These are phyloP conservation scores for Mixornis gularis DNA, from an alignment of 2,113 vertebrate species.

Conservation along the genomic window DNA sequence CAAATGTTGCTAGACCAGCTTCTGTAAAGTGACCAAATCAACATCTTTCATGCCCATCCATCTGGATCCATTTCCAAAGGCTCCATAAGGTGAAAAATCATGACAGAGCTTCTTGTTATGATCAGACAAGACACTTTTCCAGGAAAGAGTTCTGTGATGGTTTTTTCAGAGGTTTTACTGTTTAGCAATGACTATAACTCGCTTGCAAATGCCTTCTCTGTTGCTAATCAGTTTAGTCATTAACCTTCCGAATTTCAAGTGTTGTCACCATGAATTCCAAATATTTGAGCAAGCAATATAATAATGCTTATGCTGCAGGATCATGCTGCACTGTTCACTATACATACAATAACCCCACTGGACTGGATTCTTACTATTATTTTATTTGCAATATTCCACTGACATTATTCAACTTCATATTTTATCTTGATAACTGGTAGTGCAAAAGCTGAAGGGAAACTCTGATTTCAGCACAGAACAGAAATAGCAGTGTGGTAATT, in stretches of 20 bases:
- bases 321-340: neutral
- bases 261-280: conserved; percentile 48
- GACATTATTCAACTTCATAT: neutral
- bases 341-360: neutral
- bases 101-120: neutral
- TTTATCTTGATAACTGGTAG: neutral
- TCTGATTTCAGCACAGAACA: neutral
- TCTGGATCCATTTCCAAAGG: neutral
- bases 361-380: neutral
- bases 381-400: neutral
- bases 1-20: neutral
- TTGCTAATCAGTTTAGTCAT: conserved; percentile 64
- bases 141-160: neutral
- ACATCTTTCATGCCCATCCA: neutral
- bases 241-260: conserved; percentile 46
- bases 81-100: neutral
- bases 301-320: neutral
- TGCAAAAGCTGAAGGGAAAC: neutral
- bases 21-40: neutral
- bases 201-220: conserved; percentile 48
- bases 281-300: conserved; percentile 21
- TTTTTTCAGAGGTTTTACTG: conserved; percentile 25
- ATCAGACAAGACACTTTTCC: neutral
- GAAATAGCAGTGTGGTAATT: neutral
- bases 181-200: conserved; percentile 51